These are phyloP conservation scores for Kobus ellipsiprymnus DNA, from an alignment of 2,113 vertebrate genomes.

Conservation along the genomic window DNA sequence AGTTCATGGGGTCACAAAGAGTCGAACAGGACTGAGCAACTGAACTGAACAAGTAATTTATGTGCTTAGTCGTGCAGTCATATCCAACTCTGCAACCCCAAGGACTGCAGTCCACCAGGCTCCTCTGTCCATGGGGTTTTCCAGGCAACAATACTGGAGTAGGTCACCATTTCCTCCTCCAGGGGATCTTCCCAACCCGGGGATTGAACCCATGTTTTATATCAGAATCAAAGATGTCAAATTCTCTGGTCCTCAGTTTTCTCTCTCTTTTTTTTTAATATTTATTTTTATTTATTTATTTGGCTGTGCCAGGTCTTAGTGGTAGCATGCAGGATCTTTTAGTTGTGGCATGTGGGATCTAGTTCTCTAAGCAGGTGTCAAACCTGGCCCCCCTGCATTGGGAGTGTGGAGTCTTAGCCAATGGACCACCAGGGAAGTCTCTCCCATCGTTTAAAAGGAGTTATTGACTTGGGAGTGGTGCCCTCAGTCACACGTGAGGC, in stretches of 20 bases:
- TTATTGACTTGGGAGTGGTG: not conserved
- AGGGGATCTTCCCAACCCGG: not conserved
- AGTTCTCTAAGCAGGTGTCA: not conserved
- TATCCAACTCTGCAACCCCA: not conserved
- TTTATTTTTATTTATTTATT: not conserved
- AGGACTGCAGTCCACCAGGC: not conserved
- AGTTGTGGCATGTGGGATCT: not conserved
- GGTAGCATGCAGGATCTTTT: not conserved
- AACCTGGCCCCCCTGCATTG: not conserved
- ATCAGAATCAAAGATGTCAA: not conserved
- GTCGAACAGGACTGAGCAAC: rapidly evolving
- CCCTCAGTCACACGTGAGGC: not conserved
- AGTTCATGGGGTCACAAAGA: not conserved
- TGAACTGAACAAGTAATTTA: not conserved
- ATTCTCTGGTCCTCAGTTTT: not conserved
- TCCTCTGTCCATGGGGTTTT: not conserved
- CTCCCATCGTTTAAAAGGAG: not conserved
- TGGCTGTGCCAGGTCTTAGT: not conserved
- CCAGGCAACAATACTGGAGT: not conserved
- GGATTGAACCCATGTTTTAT: not conserved
- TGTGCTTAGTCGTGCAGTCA: not conserved
- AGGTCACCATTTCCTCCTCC: not conserved
- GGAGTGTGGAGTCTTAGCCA: not conserved
- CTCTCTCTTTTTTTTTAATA: not conserved
- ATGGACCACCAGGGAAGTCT: not conserved